phyloP scores from a whole-genome alignment of 2,113 vertebrate species.

The Oreochromis tanganicae region DNA sequence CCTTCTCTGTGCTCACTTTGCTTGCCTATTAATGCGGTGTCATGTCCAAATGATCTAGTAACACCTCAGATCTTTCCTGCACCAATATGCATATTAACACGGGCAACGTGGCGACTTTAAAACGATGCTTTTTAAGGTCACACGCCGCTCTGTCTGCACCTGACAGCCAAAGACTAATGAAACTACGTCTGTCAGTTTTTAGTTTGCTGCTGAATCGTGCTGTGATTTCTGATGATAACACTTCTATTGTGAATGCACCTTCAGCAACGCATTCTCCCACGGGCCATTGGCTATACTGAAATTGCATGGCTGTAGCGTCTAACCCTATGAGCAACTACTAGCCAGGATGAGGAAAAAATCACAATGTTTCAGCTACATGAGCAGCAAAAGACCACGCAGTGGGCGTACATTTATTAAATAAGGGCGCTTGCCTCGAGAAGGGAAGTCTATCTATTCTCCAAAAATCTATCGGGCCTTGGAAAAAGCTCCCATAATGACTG shows the following conservation, averaged over 20 bases:
- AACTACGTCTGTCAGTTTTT: neutral
- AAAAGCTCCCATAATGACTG: constrained; percentile 6
- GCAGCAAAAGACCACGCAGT: neutral
- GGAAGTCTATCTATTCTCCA: constrained; percentile 2
- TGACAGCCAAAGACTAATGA: neutral
- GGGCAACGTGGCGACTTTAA: neutral
- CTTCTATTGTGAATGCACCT: neutral
- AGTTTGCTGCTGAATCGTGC: neutral
- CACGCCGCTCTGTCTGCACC: neutral
- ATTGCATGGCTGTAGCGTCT: neutral
- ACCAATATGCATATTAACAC: neutral
- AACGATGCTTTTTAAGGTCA: neutral
- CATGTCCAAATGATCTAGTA: neutral
- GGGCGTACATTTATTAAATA: neutral
- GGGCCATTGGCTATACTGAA: neutral
- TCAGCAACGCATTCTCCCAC: neutral
- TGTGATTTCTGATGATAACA: neutral
- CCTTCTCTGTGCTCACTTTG: constrained; percentile 26
- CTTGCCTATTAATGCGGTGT: neutral
- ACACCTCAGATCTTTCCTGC: neutral
- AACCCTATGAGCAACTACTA: neutral
- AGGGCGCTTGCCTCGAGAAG: neutral
- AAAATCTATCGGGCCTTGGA: constrained; percentile 10
- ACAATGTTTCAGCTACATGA: neutral
- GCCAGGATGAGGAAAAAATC: neutral